Percentiles rank a stretch among this genome's conserved stretches.
Conservation (phyloP, 2,888 invertebrate genomes). For the Dilophus febrilis region DNA sequence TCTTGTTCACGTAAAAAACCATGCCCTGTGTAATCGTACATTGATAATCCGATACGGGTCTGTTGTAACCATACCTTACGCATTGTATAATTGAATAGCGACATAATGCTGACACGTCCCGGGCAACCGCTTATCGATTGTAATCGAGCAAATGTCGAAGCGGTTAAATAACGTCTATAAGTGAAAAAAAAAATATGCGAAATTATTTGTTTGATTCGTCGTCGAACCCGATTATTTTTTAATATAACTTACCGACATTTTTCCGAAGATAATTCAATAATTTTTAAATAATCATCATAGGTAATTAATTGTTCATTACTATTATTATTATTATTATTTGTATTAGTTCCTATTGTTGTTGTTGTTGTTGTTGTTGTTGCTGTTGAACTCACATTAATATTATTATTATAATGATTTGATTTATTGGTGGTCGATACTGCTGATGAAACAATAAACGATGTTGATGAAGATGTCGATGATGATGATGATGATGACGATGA, state of each 20-base stretch:
- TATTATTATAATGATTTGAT: too few species aligned
- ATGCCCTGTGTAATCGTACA: slow-evolving; percentile 86
- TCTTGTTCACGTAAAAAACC: slow-evolving; percentile 83
- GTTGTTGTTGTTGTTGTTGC: too few species aligned
- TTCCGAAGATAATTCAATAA: slow-evolving; percentile 51
- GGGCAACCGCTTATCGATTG: slow-evolving; percentile 66
- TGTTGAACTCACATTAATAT: slow-evolving; percentile 35
- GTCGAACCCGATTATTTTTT: too few species aligned
- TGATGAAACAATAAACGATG: too few species aligned
- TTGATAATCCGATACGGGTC: slow-evolving; percentile 79
- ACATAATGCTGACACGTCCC: slow-evolving; percentile 73
- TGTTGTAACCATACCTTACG: slow-evolving; percentile 89
- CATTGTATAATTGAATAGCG: slow-evolving; percentile 90
- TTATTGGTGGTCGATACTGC: too few species aligned
- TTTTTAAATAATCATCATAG: slow-evolving; percentile 70
- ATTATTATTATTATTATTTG: too few species aligned
- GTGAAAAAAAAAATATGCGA: background rate
- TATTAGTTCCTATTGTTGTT: too few species aligned
- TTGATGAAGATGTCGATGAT: too few species aligned
- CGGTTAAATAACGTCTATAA: slow-evolving; percentile 53
- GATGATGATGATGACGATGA: too few species aligned
- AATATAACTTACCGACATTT: slow-evolving; percentile 37
- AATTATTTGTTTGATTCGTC: too few species aligned
- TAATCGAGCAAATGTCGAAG: slow-evolving; percentile 73
- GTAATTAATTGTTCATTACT: slow-evolving; percentile 57